Percentiles rank a stretch among this genome's conserved stretches.
These are phyloP conservation scores for Enteromius argenteus DNA, from an alignment of 2,797 vertebrate species.

Conservation along the genomic window DNA sequence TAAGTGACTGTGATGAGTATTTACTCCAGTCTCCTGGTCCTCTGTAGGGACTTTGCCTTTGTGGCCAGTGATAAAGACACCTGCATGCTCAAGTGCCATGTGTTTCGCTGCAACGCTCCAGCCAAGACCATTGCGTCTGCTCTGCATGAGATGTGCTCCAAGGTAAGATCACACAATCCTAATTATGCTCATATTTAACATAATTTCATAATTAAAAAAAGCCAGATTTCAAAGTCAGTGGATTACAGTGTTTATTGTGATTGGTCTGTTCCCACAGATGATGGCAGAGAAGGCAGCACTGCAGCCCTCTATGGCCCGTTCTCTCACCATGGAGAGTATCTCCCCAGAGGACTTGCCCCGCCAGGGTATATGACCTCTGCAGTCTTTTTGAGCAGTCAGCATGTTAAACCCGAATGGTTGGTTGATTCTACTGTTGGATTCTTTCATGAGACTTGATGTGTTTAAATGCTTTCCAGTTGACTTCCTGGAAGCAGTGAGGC, in stretches of 20 bases:
- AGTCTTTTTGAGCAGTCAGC: neutral
- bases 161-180: conserved; percentile 77
- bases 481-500: conserved; percentile 85
- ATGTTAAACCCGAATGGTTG: neutral
- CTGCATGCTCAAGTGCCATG: conserved; percentile 95
- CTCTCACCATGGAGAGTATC: conserved; percentile 82
- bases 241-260: neutral
- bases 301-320: conserved; percentile 73
- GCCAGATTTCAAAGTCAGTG: neutral
- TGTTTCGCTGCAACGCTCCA: conserved; percentile 92
- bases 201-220: neutral
- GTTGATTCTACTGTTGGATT: neutral
- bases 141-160: conserved; percentile 92
- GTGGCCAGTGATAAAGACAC: conserved; percentile 96
- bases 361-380: conserved; percentile 84
- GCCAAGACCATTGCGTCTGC: conserved; percentile 91
- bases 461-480: conserved; percentile 77
- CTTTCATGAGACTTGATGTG: conserved; percentile 14
- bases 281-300: conserved; percentile 82
- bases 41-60: conserved; percentile 92
- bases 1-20: conserved; percentile 14
- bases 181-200: neutral
- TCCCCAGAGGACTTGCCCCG: conserved; percentile 86
- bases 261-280: conserved; percentile 75
- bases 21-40: conserved; percentile 49